These are phyloP conservation scores for Dissostichus mawsoni DNA, from an alignment of 2,113 vertebrate species.

Conservation along the genomic window DNA sequence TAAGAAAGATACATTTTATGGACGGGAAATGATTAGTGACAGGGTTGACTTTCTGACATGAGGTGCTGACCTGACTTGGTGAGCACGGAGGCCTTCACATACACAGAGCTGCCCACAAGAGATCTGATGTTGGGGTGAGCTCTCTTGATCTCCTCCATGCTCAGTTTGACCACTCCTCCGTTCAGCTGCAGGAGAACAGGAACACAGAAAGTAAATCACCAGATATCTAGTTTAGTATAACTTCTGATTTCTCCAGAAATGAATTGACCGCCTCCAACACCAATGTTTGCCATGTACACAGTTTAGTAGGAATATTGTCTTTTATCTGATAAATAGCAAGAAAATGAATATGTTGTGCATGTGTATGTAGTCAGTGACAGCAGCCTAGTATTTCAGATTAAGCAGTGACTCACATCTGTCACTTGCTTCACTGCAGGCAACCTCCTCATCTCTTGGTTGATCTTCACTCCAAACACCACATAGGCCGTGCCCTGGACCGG, in stretches of 20 bases:
- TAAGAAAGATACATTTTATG: no score
- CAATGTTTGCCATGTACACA: no score
- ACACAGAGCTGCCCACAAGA: slow-evolving; percentile 77
- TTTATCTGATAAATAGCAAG: no score
- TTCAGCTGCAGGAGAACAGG: slow-evolving; percentile 70
- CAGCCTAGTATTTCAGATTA: no score
- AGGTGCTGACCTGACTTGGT: slow-evolving; percentile 74
- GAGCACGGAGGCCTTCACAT: slow-evolving; percentile 83
- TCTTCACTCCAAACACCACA: slow-evolving; percentile 82
- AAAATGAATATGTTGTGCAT: no score
- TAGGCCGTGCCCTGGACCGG: slow-evolving; percentile 81
- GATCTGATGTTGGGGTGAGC: slow-evolving; percentile 65
- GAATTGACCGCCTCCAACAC: no score
- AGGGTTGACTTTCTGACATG: no score
- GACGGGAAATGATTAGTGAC: no score
- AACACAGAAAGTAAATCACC: background rate
- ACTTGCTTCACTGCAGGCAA: slow-evolving; percentile 78
- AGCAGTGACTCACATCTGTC: slow-evolving; percentile 74
- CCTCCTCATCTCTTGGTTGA: slow-evolving; percentile 75
- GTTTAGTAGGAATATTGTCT: no score
- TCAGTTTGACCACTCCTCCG: slow-evolving; percentile 68
- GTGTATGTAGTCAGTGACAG: no score
- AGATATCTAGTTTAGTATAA: no score
- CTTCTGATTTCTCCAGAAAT: no score
- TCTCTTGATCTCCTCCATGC: slow-evolving; percentile 73